A percentile compares a stretch with the other conserved stretches of the same genome.
These are phyloP conservation scores for Cantharis flavilabris DNA, from an alignment of 2,888 invertebrate species.

Conservation along the genomic window DNA sequence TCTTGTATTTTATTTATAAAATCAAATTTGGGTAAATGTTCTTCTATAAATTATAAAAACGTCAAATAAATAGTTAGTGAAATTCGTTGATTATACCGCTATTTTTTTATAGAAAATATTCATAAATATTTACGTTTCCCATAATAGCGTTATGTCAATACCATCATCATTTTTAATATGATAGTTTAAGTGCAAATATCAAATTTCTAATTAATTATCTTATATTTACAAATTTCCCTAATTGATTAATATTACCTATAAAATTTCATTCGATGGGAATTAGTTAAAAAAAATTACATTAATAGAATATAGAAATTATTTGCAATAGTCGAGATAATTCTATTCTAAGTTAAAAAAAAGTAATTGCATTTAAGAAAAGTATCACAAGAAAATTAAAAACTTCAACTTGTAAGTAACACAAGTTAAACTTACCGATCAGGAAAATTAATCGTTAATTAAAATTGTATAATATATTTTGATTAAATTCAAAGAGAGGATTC, in stretches of 20 bases:
- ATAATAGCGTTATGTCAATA: not conserved
- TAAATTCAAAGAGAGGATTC: not conserved
- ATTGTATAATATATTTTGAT: not conserved
- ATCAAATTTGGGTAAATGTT: not conserved
- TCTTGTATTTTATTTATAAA: not conserved
- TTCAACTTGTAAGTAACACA: not conserved
- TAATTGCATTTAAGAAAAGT: not conserved
- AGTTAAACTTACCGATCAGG: not conserved
- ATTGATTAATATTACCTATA: not conserved
- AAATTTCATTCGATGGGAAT: not conserved
- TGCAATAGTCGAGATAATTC: not conserved
- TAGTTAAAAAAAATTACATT: not conserved
- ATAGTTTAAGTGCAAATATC: not conserved
- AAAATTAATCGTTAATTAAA: not conserved
- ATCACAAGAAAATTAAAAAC: not conserved
- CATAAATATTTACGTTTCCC: not conserved
- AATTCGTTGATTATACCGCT: not conserved
- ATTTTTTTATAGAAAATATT: not conserved
- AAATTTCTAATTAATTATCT: not conserved
- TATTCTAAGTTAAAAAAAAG: not conserved
- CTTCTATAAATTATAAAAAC: not conserved
- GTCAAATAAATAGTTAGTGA: not conserved
- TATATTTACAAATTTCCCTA: not conserved
- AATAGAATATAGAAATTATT: not conserved
- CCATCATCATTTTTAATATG: not conserved